A percentile compares a stretch with the other conserved stretches of the same genome.
These are phyloP conservation scores for Rhinoderma darwinii DNA, from an alignment of 2,113 vertebrate species.

Conservation along the genomic window DNA sequence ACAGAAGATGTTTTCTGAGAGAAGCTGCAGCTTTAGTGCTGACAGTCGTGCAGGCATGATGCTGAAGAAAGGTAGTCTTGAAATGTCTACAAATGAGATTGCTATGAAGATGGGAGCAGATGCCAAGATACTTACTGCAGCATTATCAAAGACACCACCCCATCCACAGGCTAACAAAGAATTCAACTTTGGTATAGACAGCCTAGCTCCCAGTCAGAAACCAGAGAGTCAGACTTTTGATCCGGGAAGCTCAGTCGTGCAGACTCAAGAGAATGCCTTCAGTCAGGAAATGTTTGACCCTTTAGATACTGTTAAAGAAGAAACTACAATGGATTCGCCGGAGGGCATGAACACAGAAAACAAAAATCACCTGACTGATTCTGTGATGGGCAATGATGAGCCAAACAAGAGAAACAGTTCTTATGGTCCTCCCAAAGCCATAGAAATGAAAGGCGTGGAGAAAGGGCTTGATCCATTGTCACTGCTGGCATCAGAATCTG, in stretches of 20 bases:
- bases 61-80: conserved; percentile 84
- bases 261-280: conserved; percentile 66
- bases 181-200: conserved; percentile 69
- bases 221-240: conserved; percentile 55
- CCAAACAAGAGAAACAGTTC: conserved; percentile 72
- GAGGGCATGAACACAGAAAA: conserved; percentile 41
- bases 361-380: conserved; percentile 46
- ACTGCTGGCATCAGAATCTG: conserved; percentile 80
- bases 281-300: conserved; percentile 66
- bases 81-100: conserved; percentile 82
- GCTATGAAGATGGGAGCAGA: conserved; percentile 93
- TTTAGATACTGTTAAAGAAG: conserved; percentile 65
- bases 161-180: conserved; percentile 62
- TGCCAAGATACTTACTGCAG: conserved; percentile 91
- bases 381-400: conserved; percentile 62
- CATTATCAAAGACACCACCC: conserved; percentile 74
- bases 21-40: conserved; percentile 93
- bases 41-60: conserved; percentile 91
- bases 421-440: conserved; percentile 68
- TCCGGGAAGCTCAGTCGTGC: background rate
- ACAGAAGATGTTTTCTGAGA: conserved; percentile 86
- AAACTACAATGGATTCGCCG: conserved; percentile 7
- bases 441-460: conserved; percentile 89
- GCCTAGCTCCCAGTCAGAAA: conserved; percentile 61
- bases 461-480: conserved; percentile 92